phyloP scores from a whole-genome alignment of 2,113 vertebrate species.

The Cephalopholis sonnerati region DNA sequence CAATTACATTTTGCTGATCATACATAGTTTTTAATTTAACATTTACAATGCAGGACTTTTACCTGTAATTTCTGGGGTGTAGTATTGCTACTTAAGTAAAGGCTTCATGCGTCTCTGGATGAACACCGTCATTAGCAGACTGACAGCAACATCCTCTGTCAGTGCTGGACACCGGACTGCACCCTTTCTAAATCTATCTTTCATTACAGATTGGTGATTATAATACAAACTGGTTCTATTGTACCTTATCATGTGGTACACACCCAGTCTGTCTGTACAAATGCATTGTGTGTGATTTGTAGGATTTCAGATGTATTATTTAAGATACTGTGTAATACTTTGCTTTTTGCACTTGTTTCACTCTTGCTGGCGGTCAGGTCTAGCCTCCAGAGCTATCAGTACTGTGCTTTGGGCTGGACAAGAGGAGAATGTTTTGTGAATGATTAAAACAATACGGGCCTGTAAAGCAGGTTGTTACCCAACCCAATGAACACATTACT shows the following conservation, averaged over 20 bases:
- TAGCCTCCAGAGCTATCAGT: background rate
- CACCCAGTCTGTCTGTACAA: too few species aligned
- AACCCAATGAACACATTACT: background rate
- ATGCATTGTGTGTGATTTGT: background rate
- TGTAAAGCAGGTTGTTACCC: background rate
- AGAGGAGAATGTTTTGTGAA: background rate
- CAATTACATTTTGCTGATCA: background rate
- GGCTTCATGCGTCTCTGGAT: background rate
- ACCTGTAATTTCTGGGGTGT: background rate
- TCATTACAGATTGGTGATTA: background rate
- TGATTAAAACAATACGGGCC: background rate
- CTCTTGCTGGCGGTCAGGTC: background rate
- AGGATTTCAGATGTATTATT: background rate
- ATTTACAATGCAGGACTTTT: background rate
- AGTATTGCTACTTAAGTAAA: background rate
- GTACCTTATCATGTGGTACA: background rate
- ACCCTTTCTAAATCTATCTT: background rate
- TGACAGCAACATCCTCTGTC: background rate
- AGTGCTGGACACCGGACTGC: background rate
- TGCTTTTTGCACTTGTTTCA: background rate
- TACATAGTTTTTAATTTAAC: background rate
- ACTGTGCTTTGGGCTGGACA: too few species aligned
- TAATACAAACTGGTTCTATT: background rate
- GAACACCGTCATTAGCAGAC: conserved; percentile 5
- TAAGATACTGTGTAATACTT: background rate